phyloP scores from a whole-genome alignment of 2,797 vertebrate species.

The Manis crassicaudata region DNA sequence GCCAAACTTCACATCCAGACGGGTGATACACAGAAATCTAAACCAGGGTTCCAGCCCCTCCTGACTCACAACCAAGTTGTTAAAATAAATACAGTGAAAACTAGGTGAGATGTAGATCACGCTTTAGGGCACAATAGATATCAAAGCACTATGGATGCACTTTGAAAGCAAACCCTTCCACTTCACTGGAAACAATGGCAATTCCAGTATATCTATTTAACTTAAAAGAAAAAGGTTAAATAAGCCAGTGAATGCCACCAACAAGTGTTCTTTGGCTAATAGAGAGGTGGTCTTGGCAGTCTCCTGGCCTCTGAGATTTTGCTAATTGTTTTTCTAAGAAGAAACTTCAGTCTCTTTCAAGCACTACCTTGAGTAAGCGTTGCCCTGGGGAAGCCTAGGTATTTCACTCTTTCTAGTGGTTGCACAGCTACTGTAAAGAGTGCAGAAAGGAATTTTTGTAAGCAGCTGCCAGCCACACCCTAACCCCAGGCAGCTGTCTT shows the following conservation, averaged over 20 bases:
- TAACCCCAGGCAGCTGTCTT: constrained; percentile 34
- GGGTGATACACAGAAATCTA: not conserved
- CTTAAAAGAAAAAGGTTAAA: constrained; percentile 53
- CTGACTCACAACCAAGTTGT: not conserved
- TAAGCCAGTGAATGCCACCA: constrained; percentile 37
- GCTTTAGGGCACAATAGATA: constrained; percentile 44
- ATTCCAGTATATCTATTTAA: constrained; percentile 19
- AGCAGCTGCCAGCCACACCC: constrained; percentile 57
- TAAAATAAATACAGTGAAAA: constrained; percentile 57
- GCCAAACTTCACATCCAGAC: not conserved
- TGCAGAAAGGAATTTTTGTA: constrained; percentile 12
- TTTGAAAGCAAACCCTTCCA: constrained; percentile 58
- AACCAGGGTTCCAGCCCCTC: not conserved
- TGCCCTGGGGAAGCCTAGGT: constrained; percentile 5
- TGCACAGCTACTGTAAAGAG: not conserved
- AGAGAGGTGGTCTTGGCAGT: constrained; percentile 25
- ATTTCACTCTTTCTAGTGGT: not conserved
- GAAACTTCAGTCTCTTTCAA: constrained; percentile 42
- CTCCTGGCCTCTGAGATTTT: constrained; percentile 25
- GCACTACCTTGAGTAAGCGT: not conserved
- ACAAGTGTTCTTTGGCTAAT: constrained; percentile 29
- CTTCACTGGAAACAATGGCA: constrained; percentile 20
- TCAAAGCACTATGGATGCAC: constrained; percentile 25
- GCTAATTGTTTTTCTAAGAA: constrained; percentile 61
- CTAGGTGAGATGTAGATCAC: constrained; percentile 4